phyloP scores from a whole-genome alignment of 1,140 invertebrate genomes.

The Drosophila tsacasi region DNA sequence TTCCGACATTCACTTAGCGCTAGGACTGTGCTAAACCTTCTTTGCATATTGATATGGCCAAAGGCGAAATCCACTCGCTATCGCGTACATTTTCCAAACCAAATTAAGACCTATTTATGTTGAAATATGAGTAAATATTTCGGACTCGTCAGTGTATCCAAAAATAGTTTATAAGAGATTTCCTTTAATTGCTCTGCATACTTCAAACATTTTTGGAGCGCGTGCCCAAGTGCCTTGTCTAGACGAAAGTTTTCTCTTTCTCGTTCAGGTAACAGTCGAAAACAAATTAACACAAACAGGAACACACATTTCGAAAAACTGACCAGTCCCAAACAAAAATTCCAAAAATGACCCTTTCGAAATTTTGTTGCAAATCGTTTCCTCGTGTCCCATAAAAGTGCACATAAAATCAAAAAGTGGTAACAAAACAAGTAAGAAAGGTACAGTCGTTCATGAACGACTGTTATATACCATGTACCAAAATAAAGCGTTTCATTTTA shows the following conservation, averaged over 20 bases:
- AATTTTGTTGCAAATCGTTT: conserved; percentile 62
- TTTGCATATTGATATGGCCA: conserved; percentile 77
- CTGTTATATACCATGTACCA: too few species aligned
- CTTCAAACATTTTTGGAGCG: conserved; percentile 34
- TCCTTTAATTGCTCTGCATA: conserved; percentile 39
- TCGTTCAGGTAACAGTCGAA: conserved; percentile 19
- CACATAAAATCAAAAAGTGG: conserved; percentile 59
- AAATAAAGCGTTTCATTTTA: too few species aligned
- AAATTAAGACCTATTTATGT: conserved; percentile 32
- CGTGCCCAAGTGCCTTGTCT: conserved; percentile 61
- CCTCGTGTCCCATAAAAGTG: conserved; percentile 59
- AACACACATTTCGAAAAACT: conserved; percentile 38
- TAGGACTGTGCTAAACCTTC: conserved; percentile 49
- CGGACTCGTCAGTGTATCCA: neutral
- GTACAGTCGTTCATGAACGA: too few species aligned
- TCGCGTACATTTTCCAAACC: neutral
- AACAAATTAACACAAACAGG: conserved; percentile 42
- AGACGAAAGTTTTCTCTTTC: conserved; percentile 33
- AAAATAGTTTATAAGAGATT: conserved; percentile 1
- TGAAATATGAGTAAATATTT: conserved; percentile 19
- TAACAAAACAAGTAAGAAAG: too few species aligned
- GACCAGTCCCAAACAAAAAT: conserved; percentile 59
- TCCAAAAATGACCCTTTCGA: conserved; percentile 12
- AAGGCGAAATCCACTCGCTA: conserved; percentile 47
- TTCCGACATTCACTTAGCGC: conserved; percentile 74